A percentile compares a stretch with the other conserved stretches of the same genome.
Conservation (phyloP, 1,140 invertebrate genomes). For the Aradophagus sp. region DNA sequence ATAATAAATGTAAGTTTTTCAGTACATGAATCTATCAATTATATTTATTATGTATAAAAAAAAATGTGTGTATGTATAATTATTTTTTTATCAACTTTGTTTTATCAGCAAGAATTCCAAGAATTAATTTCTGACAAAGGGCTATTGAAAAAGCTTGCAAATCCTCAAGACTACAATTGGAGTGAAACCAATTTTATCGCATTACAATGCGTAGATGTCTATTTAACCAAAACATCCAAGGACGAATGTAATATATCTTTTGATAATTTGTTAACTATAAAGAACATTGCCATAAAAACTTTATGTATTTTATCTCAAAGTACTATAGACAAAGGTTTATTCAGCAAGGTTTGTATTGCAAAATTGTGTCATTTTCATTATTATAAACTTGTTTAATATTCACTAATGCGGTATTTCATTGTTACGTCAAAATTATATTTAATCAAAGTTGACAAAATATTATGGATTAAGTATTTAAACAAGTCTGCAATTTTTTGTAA, state of each 20-base stretch:
- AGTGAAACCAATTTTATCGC: slow-evolving; percentile 63
- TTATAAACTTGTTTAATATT: too few relatives aligned
- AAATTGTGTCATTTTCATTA: slow-evolving; percentile 1
- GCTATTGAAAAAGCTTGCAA: slow-evolving; percentile 55
- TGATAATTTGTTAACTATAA: slow-evolving; percentile 59
- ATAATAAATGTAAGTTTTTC: slow-evolving; percentile 29
- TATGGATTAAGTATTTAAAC: too few relatives aligned
- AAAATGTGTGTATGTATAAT: background rate
- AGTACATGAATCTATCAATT: too few relatives aligned
- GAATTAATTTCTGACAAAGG: slow-evolving; percentile 58
- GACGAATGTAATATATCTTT: slow-evolving; percentile 37
- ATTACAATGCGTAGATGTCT: slow-evolving; percentile 64
- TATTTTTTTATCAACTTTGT: background rate
- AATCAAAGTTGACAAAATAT: too few relatives aligned
- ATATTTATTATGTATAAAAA: too few relatives aligned
- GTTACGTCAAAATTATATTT: too few relatives aligned
- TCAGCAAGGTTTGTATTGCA: slow-evolving; percentile 60
- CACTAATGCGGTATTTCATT: too few relatives aligned
- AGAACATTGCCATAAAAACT: slow-evolving; percentile 58
- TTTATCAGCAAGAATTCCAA: slow-evolving; percentile 65
- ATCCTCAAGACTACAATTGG: slow-evolving; percentile 51
- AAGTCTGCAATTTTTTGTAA: slow-evolving; percentile 5
- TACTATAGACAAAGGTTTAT: slow-evolving; percentile 55
- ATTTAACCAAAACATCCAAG: slow-evolving; percentile 58
- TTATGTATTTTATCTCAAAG: slow-evolving; percentile 54